Evolutionary conservation across 2,113 vertebrate genomes (phyloP), one percentile per base, ranked within the genome.

Genomic region (Probosciger aterrimus): DNA sequence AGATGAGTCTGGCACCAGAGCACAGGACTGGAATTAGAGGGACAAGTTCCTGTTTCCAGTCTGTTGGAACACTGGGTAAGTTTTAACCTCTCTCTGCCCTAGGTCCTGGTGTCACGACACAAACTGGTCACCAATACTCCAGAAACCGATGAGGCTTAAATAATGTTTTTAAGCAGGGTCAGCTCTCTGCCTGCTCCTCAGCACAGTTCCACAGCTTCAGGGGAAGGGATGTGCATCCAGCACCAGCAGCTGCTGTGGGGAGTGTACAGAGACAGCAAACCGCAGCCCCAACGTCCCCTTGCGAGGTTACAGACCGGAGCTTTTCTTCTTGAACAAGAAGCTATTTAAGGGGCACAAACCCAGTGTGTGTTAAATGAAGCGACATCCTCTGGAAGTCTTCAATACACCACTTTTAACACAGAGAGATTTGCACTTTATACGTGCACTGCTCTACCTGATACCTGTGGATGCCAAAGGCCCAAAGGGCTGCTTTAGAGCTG

Each of bases 31-130:
- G 76, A 59, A 60, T 71, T 43, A 53, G 62, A 80, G 41, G 52
- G 59, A 62, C n/a, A 75, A 67, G 74, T 59, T 84, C 92, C 77
- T 86, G 11, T 86, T 81, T 93, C 67, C 74, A 83, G 69, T n/a
- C 90, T 23, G 8, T 75, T 70, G 69, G 47, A 74, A 15, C 39
- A 55, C 31, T 31, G 90, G 74, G 88, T 75, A 87, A 60, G 57
- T 71, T 91, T 95, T 96, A 85, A 96, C 85, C 78, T 92, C 77
- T n/a, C 53, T 60, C 88, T 93, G 87, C 88, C 92, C 95, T 35
- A 47, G 87, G 74, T 76, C 82, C 82, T 68, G 90, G 93, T 73
- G 94, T 95, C 90, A 87, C 18, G 55, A 85, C 71, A 89, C 88
- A 71, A 90, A 85, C 87, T 64, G 69, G 63, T 95, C 93, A 82